phyloP scores from a whole-genome alignment of 2,888 invertebrate genomes.

The Blomia tropicalis region DNA sequence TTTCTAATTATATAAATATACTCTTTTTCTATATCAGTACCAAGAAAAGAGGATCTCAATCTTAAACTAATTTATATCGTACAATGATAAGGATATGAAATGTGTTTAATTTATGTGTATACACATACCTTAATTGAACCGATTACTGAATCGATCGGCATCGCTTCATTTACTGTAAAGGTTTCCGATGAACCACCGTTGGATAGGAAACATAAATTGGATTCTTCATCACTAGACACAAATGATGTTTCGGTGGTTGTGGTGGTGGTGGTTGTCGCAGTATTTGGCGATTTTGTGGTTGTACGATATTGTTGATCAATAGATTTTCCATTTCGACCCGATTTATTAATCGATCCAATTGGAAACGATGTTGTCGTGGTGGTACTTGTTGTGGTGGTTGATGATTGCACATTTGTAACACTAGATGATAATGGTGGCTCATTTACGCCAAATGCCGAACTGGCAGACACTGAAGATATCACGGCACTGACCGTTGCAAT shows the following conservation, averaged over 20 bases:
- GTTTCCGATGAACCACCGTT: conserved; percentile 78
- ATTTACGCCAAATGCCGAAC: neutral
- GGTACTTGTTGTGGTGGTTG: neutral
- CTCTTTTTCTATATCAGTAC: too few species aligned
- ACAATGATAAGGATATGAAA: too few species aligned
- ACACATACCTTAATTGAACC: conserved; percentile 38
- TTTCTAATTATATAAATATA: too few species aligned
- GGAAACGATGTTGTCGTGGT: neutral
- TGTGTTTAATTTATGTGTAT: too few species aligned
- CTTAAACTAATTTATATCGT: too few species aligned
- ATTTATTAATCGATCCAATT: neutral
- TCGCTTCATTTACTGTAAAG: conserved; percentile 73
- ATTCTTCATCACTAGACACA: neutral
- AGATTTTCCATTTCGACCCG: neutral
- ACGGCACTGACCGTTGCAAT: neutral
- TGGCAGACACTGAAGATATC: neutral
- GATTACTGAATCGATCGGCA: conserved; percentile 57
- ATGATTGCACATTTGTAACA: neutral
- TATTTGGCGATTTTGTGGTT: neutral
- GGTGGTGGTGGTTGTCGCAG: neutral
- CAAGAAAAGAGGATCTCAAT: too few species aligned
- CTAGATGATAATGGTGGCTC: neutral
- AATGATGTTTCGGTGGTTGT: neutral
- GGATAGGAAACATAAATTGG: conserved; percentile 67
- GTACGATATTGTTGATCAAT: neutral